Conservation (phyloP, 2,113 vertebrate genomes). For the Climacteris rufus region DNA sequence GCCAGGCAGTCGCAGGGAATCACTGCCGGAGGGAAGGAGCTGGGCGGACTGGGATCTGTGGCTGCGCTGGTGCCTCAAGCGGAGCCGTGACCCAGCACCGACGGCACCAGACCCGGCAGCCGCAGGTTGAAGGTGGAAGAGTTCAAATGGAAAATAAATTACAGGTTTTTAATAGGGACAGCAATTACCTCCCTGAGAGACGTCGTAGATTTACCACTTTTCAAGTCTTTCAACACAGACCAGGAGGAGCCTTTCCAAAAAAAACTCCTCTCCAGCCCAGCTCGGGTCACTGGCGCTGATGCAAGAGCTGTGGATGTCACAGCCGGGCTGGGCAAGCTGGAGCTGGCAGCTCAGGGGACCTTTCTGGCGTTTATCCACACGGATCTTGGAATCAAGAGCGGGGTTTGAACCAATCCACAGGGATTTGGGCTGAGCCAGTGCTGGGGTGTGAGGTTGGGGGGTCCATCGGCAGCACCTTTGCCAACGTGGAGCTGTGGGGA, state of each 20-base stretch:
- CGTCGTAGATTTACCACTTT: not conserved
- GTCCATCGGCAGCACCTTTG: not conserved
- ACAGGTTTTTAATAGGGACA: not conserved
- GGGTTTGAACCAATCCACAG: rapidly evolving
- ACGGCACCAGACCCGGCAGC: rapidly evolving
- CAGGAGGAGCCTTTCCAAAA: not conserved
- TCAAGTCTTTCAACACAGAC: constrained; percentile 16
- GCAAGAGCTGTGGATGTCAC: not conserved
- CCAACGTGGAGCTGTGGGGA: rapidly evolving
- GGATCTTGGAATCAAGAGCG: rapidly evolving
- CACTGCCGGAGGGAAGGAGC: not conserved
- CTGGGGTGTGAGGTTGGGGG: rapidly evolving
- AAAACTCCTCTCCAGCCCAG: not conserved
- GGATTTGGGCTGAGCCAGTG: not conserved
- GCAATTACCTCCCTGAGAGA: constrained; percentile 9
- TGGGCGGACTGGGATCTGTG: not conserved
- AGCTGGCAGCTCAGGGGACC: not conserved
- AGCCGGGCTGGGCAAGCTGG: not conserved
- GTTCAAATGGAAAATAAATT: constrained; percentile 9
- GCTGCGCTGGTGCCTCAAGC: not conserved
- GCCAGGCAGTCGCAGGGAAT: not conserved
- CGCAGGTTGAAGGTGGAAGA: not conserved
- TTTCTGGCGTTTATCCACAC: rapidly evolving
- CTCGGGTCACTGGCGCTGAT: not conserved
- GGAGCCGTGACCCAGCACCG: not conserved